Evolutionary conservation across 35 echinoderm and acorn worm genomes (phyloP).

Genomic region (Nesometra sesokonis): DNA sequence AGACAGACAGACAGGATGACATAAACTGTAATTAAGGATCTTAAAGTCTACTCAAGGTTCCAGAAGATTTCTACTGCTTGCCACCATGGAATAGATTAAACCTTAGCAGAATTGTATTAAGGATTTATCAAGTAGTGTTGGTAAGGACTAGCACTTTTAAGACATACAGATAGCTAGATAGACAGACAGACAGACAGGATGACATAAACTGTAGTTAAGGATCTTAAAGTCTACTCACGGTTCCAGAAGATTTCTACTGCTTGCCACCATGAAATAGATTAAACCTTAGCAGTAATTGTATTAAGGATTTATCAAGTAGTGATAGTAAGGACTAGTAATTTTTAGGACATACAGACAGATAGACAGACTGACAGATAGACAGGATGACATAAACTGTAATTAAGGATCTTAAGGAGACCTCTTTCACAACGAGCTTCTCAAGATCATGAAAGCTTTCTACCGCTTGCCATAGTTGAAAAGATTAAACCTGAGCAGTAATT

Average conservation of each 20-base stretch:
- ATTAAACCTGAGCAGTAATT: constrained; percentile 88
- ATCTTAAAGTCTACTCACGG: constrained; percentile 26
- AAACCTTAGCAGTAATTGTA: constrained; percentile 86
- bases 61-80: constrained; percentile 72
- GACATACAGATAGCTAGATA: too few relatives aligned
- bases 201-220: too few relatives aligned
- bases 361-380: too few relatives aligned
- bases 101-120: constrained; percentile 88
- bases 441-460: constrained; percentile 77
- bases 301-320: constrained; percentile 38
- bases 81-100: constrained; percentile 67
- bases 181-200: too few relatives aligned
- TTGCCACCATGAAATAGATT: constrained; percentile 59
- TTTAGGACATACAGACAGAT: too few relatives aligned
- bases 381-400: too few relatives aligned
- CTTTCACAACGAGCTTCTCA: constrained; percentile 58
- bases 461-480: constrained; percentile 51
- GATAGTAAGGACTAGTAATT: constrained; percentile 36
- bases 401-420: too few relatives aligned
- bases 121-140: constrained; percentile 32
- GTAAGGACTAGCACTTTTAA: constrained; percentile 31
- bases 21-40: too few relatives aligned
- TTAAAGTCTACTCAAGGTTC: constrained; percentile 44
- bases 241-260: constrained; percentile 78
- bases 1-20: too few relatives aligned